These are phyloP conservation scores for Silurus aristotelis DNA, from an alignment of 2,797 vertebrate species.

Conservation along the genomic window DNA sequence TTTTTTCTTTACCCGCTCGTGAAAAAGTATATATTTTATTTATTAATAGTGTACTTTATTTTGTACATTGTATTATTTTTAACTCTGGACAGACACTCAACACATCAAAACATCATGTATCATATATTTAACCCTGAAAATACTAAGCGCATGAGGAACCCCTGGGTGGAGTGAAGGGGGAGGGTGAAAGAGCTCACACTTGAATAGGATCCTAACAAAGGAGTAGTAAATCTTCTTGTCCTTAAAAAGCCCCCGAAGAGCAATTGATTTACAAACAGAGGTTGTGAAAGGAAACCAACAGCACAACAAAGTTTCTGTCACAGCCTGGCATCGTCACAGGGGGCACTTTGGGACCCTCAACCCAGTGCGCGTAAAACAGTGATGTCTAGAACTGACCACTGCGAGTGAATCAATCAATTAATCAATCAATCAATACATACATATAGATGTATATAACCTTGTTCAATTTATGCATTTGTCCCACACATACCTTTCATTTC, in stretches of 20 bases:
- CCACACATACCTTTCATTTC: no score
- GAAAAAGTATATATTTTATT: background rate
- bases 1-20: background rate
- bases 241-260: conserved; percentile 19
- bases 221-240: conserved; percentile 20
- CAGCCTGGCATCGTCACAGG: no score
- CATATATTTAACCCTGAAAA: background rate
- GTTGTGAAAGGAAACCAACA: background rate
- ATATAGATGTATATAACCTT: no score
- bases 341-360: background rate
- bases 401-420: no score
- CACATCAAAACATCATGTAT: background rate
- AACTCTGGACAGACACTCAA: background rate
- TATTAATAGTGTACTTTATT: background rate
- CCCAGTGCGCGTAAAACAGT: no score
- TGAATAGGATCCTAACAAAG: conserved; percentile 40
- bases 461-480: no score
- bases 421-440: no score
- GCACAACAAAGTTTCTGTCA: background rate
- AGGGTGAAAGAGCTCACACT: conserved; percentile 12
- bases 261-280: conserved; percentile 30
- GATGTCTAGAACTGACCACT: no score
- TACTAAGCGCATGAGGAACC: background rate
- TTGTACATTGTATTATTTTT: background rate
- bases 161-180: conserved; percentile 26